These are phyloP conservation scores for Thymelicus sylvestris DNA, from an alignment of 2,888 invertebrate species.

Conservation along the genomic window DNA sequence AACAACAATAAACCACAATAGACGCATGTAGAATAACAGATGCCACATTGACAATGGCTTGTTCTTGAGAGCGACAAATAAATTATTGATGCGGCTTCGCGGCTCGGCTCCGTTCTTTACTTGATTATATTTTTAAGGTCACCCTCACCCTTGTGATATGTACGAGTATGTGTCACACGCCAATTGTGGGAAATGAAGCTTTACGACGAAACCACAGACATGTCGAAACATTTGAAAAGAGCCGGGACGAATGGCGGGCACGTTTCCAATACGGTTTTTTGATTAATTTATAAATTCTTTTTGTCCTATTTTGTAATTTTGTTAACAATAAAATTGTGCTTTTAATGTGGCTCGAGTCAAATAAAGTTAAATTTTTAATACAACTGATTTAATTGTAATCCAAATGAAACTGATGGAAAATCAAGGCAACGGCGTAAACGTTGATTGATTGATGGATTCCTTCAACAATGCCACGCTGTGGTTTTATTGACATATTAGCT, in stretches of 20 bases:
- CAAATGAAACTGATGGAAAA: too few species aligned
- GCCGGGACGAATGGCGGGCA: background rate
- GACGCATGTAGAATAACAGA: background rate
- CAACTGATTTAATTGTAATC: too few species aligned
- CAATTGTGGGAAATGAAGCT: background rate
- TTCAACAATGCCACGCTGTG: too few species aligned
- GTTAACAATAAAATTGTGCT: background rate
- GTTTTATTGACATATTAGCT: too few species aligned
- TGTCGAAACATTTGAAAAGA: background rate
- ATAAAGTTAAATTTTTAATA: too few species aligned
- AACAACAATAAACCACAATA: background rate
- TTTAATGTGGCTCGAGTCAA: too few species aligned
- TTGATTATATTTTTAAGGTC: conserved; percentile 7
- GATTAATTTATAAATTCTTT: background rate
- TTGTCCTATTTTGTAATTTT: background rate
- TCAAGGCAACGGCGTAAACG: too few species aligned
- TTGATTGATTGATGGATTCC: too few species aligned
- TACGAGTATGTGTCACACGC: background rate
- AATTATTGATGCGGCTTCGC: conserved; percentile 12
- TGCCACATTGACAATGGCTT: conserved; percentile 1
- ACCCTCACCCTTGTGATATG: background rate
- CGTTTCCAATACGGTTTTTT: background rate
- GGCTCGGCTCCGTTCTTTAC: background rate
- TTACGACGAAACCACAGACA: background rate
- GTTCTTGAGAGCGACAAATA: conserved; percentile 9